Conservation (phyloP, 2,888 invertebrate species). For the Junonia oenone region DNA sequence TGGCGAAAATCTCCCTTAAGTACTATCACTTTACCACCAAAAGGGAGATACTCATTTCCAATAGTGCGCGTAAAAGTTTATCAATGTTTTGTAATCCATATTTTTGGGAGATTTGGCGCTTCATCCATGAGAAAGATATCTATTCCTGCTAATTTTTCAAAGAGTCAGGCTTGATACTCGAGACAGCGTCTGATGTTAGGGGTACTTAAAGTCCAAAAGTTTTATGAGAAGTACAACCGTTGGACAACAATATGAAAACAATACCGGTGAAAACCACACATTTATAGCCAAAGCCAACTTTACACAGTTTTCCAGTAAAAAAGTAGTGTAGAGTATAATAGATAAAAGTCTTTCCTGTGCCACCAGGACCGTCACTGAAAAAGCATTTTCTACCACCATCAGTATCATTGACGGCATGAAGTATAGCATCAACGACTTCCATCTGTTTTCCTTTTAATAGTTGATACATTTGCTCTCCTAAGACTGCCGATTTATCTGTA, state of each 20-base stretch:
- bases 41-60: conserved; percentile 27
- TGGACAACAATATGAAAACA: too few relatives aligned
- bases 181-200: too few relatives aligned
- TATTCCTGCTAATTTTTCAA: conserved; percentile 22
- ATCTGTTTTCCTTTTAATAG: conserved; percentile 21
- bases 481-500: conserved; percentile 20
- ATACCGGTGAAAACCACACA: conserved; percentile 21
- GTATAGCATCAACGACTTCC: conserved; percentile 20
- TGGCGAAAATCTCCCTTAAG: conserved; percentile 23
- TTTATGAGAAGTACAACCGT: too few relatives aligned
- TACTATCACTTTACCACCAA: conserved; percentile 26
- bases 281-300: too few relatives aligned
- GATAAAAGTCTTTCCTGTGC: too few relatives aligned
- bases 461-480: too few relatives aligned
- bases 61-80: conserved; percentile 23
- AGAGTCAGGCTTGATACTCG: conserved; percentile 19
- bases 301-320: conserved; percentile 21
- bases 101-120: too few relatives aligned
- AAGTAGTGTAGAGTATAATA: conserved; percentile 20
- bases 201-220: too few relatives aligned
- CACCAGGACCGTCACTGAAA: too few relatives aligned
- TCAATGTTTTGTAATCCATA: conserved; percentile 26
- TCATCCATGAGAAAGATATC: too few relatives aligned
- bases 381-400: conserved; percentile 19
- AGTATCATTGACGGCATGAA: conserved; percentile 23